Base-by-base conservation (phyloP, 2,113 vertebrate species). In the Trematocara marginatum region DNA sequence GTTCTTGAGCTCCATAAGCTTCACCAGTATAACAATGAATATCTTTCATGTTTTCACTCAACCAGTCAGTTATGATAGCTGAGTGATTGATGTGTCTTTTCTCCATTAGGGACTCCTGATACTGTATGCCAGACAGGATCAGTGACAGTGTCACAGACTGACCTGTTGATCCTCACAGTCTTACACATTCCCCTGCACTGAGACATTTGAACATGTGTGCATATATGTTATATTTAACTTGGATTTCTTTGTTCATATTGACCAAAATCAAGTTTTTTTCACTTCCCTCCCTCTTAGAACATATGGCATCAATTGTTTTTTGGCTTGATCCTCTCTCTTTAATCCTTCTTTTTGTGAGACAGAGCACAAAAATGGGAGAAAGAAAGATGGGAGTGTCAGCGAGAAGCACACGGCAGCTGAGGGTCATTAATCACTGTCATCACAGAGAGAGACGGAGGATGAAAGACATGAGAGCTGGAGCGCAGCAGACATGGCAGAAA, bases 351-450 rank as follows among this genome's bases (percentile, higher is more conserved):
- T 86, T 86, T 82, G 85, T 64, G 88, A 93, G 87, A 88, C 78
- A 57, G 78, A 85, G 93, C 13, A 79, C 89, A 85, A 52, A 91
- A 45, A 79, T 29, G 59, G 93, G 95, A 95, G 95, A 95, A 97
- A 97, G 96, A 95, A 92, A 87, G 89, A 93, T 93, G 91, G 94
- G 90, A 92, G 89, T 90, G 92, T 92, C 92, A 91, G 93, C 13
- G 71, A 92, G 93, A 94, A 92, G 93, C 93, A 88, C 92, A 90
- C 84, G 80, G 92, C 95, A 95, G 94, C 96, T 95, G 93, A 95
- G 94, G 94, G 91, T 93, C 94, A 96, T 96, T 95, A 95, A 96
- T 96, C 96, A 95, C 93, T 93, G 94, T 94, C 95, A 84, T 47
- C 88, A 79, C 57, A 66, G 85, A 86, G 82, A 83, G 86, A 85